phyloP scores from a whole-genome alignment of 2,888 invertebrate species.

The Brachyptera risi region DNA sequence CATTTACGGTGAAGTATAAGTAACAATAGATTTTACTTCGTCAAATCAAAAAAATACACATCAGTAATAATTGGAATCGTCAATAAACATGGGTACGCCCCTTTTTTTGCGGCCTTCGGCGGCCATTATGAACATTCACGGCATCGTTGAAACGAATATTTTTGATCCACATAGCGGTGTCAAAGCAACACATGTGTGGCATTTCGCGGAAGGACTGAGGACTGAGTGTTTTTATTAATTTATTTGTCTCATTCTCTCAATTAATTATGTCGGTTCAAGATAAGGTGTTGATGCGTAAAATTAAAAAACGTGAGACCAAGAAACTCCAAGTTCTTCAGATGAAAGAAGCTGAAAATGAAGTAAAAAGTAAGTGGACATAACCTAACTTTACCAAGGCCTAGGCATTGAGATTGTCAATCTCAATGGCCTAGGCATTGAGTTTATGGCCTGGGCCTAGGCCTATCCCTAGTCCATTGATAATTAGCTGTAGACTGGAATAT shows the following conservation, averaged over 20 bases:
- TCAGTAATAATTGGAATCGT: not conserved
- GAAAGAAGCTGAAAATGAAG: slow-evolving; percentile 48
- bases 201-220: no score
- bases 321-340: slow-evolving; percentile 58
- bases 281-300: slow-evolving; percentile 70
- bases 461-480: no score
- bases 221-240: no score
- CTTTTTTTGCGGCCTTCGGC: no score
- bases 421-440: not conserved
- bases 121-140: no score
- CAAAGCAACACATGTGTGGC: no score
- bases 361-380: slow-evolving; percentile 36
- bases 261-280: slow-evolving; percentile 58
- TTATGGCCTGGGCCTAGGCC: not conserved
- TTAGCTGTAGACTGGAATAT: no score
- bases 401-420: no score
- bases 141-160: no score
- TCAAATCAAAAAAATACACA: slow-evolving; percentile 1
- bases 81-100: no score
- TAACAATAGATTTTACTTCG: not conserved
- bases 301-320: slow-evolving; percentile 70
- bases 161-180: no score
- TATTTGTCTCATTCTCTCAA: not conserved
- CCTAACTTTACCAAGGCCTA: not conserved
- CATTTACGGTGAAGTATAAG: not conserved